Conservation (phyloP, 1,140 invertebrate species). For the Zaprionus davidi region DNA sequence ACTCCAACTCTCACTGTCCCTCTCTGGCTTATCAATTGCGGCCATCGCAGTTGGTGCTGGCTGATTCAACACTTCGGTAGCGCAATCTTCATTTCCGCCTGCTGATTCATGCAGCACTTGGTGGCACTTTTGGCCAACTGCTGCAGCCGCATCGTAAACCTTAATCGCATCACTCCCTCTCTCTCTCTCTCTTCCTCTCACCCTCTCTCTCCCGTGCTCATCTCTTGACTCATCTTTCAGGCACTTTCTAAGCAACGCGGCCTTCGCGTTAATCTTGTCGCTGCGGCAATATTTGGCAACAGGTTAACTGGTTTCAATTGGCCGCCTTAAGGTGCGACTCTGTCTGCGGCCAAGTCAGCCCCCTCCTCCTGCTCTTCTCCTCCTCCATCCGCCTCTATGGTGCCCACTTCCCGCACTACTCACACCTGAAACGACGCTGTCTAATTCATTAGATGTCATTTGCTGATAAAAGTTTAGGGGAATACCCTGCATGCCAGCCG, state of each 20-base stretch:
- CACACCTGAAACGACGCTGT: conserved; percentile 53
- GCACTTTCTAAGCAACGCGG: conserved; percentile 59
- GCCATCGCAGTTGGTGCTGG: conserved; percentile 42
- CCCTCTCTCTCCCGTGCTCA: background rate
- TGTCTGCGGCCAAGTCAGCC: background rate
- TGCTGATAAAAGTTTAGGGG: conserved; percentile 58
- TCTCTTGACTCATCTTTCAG: conserved; percentile 58
- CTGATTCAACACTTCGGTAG: conserved; percentile 73
- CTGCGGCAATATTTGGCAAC: conserved; percentile 67
- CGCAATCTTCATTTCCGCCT: conserved; percentile 61
- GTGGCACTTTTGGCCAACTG: conserved; percentile 40
- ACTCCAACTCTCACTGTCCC: background rate
- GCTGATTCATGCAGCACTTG: conserved; percentile 59
- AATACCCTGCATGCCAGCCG: conserved; percentile 30
- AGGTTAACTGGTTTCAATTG: conserved; percentile 73
- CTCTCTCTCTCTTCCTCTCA: background rate
- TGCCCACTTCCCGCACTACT: conserved; percentile 17
- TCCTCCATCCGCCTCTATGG: background rate
- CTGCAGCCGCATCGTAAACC: conserved; percentile 25
- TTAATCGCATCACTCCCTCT: conserved; percentile 5
- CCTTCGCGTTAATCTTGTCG: conserved; percentile 53
- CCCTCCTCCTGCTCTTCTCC: background rate
- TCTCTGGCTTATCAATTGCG: conserved; percentile 50
- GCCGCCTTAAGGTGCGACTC: conserved; percentile 57
- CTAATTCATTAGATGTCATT: conserved; percentile 80